Base-by-base conservation (phyloP, 2,888 invertebrate genomes). In the Strigamia transsilvanica region DNA sequence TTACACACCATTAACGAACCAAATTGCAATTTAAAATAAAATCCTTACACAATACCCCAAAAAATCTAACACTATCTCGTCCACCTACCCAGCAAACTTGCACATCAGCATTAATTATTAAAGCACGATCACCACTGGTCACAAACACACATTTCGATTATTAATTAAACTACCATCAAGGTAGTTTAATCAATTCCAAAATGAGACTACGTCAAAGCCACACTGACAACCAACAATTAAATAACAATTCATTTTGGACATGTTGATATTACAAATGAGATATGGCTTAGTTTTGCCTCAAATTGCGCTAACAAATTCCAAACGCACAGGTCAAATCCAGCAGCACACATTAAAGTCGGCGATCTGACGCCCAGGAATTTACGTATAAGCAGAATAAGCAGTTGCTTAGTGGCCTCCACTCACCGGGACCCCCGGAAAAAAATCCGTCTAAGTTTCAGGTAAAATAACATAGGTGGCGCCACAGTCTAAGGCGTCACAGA, bases 201-300 rank as follows among this genome's bases (percentile, higher is more conserved):
- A 51, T 51, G n/a, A 51, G 51, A n/a, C 51, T n/a, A 15, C 6
- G 15, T 13, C 13, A 13, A 15, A n/a, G 15, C 6, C n/a, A 6
- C 51, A n/a, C n/a, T 51, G 51, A 51, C 51, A 51, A 51, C 51
- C 51, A n/a, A 51, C 51, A 51, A 51, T 51, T 51, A 51, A 51
- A 51, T 51, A 15, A 51, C 51, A 51, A 15, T 51, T 51, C n/a
- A 18, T n/a, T 51, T 51, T 51, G 15, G n/a, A 51, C 51, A 51
- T 51, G 51, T 51, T 51, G 51, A 51, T 51, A n/a, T 51, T 51
- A n/a, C 51, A 46, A 13, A 46, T 46, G 46, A 46, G 46, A 46
- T 46, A 15, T 46, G 12, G 46, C 13, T 46, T 46, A 15, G 46
- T 13, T 12, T 46, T 46, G 46, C 34, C 34, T 34, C 7, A 34